Evolutionary conservation across 30 jellyfish, hydroid and myxozoan species (phyloP), one percentile per base, ranked within the genome.

Genomic region (Chironex yamaguchii): DNA sequence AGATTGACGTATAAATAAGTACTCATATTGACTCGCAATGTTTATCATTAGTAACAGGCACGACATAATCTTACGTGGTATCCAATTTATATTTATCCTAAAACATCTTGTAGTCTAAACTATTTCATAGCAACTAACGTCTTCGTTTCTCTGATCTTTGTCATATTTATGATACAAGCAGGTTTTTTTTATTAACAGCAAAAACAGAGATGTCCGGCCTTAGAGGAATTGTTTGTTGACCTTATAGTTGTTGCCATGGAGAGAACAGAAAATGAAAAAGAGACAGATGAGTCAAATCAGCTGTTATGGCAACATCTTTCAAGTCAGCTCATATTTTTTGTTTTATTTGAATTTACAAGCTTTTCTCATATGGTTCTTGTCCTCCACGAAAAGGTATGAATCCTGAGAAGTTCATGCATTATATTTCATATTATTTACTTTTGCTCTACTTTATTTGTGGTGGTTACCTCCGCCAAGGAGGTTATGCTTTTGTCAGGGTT

Each of bases 231-330:
- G 24, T 52, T 94, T 23, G 99, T 94, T 36, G 99, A 94, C 42
- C 75, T 94, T 30, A 94, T 94, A 30, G 93, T 89, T 52, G 79
- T 94, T 23, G 99, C 99, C 0, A 88, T 94, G 97, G 99, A 94
- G 68, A 83, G 95, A 54, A 82, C 96, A 34, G 99, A 94, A 68
- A 76, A 66, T 65, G 89, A 51, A 67, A 52, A 82, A 3, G 98
- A 93, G 25, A 91, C 84, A 34, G 97, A 79, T 33, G 91, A 89
- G 54, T 89, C 97, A 14, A 90, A 71, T 73, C 87, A 89, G 88
- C 77, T 94, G 85, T 50, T 94, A 36, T 94, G 99, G 99, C 99
- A 94, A 70, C 99, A 94, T 85, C 89, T 94, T 1, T 94, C 99
- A 34, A 94, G 99, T 83, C 99, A 94, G 77, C 92, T 94, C 49